Conservation (phyloP, 2,888 invertebrate species). For the Drosophila seclusa region DNA sequence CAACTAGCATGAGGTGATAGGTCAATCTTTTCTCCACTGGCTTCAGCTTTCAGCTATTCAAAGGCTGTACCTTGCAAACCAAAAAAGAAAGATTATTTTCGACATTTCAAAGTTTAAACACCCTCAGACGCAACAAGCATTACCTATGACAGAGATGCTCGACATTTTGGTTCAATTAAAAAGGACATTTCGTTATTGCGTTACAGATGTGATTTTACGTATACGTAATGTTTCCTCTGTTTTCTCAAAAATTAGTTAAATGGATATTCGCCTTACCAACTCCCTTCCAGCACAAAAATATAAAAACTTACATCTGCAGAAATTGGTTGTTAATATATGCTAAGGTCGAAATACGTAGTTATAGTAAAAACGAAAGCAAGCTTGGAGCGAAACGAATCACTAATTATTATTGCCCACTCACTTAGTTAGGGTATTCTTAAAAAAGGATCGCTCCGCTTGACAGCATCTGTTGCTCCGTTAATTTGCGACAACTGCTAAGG, state of each 20-base stretch:
- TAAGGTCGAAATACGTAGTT: not conserved
- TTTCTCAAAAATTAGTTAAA: not conserved
- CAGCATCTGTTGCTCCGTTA: constrained; percentile 42
- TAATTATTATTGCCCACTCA: not conserved
- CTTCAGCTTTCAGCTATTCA: constrained; percentile 32
- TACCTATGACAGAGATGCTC: not conserved
- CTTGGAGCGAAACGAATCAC: not conserved
- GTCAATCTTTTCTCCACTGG: constrained; percentile 40
- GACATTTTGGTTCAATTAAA: not conserved
- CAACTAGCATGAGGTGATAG: constrained; percentile 25
- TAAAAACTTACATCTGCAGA: not conserved
- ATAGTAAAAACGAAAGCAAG: not conserved
- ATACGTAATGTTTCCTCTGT: not conserved
- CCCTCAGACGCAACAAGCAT: not conserved
- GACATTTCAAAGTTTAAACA: not conserved
- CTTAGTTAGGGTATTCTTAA: constrained; percentile 16
- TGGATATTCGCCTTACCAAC: not conserved
- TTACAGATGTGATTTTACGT: not conserved
- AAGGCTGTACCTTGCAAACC: constrained; percentile 19
- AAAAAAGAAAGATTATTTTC: not conserved
- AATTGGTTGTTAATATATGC: not conserved
- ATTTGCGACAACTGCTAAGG: constrained; percentile 52
- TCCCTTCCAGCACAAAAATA: not conserved
- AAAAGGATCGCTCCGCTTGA: constrained; percentile 58
- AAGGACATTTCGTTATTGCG: not conserved